Conservation (phyloP, 2,797 vertebrate species). For the Hylomyscus alleni region DNA sequence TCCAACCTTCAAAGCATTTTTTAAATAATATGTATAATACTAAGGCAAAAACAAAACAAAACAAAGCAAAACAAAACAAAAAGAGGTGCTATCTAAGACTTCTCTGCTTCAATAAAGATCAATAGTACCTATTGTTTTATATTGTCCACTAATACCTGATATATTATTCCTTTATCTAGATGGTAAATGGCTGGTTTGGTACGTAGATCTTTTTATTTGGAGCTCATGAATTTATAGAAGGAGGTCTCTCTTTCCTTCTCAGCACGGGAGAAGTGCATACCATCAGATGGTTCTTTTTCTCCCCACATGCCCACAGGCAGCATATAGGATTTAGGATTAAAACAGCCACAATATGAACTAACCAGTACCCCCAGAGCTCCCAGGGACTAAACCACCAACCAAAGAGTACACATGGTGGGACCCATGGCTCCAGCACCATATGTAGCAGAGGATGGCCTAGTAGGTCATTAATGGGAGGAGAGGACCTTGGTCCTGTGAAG, state of each 20-base stretch:
- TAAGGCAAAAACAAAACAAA: neutral
- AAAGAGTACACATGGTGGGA: too few relatives aligned
- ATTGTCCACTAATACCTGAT: neutral
- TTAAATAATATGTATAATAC: neutral
- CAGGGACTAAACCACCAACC: too few relatives aligned
- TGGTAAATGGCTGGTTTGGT: neutral
- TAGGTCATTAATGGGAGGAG: too few relatives aligned
- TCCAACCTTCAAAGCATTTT: neutral
- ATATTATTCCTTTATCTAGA: neutral
- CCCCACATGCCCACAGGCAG: neutral
- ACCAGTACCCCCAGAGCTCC: too few relatives aligned
- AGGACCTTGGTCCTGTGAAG: too few relatives aligned
- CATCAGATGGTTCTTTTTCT: neutral
- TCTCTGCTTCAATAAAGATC: conserved; percentile 1
- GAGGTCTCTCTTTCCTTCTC: neutral
- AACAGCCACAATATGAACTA: neutral
- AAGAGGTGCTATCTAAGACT: neutral
- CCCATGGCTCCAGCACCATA: too few relatives aligned
- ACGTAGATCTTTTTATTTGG: neutral
- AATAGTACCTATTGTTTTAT: neutral
- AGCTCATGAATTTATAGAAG: neutral
- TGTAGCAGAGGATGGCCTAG: too few relatives aligned
- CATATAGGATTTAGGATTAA: neutral
- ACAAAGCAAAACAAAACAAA: neutral
- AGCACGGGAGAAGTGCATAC: neutral